phyloP scores from a whole-genome alignment of 1,140 invertebrate genomes.

The Diachasma alloeum region DNA sequence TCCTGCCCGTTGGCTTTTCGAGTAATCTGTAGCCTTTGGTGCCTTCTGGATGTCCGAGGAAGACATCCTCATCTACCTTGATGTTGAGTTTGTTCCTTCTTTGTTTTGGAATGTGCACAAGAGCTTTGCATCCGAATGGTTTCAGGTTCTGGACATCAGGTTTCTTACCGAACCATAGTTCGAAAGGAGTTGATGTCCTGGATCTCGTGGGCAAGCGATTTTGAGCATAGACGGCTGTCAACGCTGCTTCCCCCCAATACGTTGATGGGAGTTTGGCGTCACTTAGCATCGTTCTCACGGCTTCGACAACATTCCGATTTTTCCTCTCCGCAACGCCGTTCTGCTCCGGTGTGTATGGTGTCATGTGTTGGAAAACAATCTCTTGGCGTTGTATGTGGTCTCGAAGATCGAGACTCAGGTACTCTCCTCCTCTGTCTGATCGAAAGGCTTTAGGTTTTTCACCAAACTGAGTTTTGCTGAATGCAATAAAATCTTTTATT shows the following conservation, averaged over 20 bases:
- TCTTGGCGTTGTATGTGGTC: background rate
- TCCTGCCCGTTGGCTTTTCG: too few species aligned
- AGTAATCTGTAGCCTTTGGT: too few species aligned
- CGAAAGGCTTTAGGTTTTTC: background rate
- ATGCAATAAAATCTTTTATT: slow-evolving; percentile 20
- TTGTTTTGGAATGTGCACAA: too few species aligned
- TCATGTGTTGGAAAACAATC: background rate
- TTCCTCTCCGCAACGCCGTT: slow-evolving; percentile 1
- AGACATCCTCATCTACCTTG: too few species aligned
- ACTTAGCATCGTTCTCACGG: slow-evolving; percentile 43
- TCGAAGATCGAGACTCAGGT: background rate
- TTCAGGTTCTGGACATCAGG: too few species aligned
- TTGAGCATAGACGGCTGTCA: background rate
- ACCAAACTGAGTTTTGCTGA: background rate
- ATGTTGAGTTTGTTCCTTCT: too few species aligned
- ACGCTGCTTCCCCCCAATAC: slow-evolving; percentile 38
- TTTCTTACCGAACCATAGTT: background rate
- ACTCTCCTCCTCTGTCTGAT: background rate
- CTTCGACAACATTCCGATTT: slow-evolving; percentile 45
- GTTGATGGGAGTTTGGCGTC: slow-evolving; percentile 38
- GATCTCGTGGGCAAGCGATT: background rate
- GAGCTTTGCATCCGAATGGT: too few species aligned
- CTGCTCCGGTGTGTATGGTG: background rate
- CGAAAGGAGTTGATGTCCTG: background rate
- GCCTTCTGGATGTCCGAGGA: too few species aligned